Percentiles rank a stretch among this genome's conserved stretches.
Conservation (phyloP, 2,113 vertebrate genomes). For the Myiozetetes cayanensis region DNA sequence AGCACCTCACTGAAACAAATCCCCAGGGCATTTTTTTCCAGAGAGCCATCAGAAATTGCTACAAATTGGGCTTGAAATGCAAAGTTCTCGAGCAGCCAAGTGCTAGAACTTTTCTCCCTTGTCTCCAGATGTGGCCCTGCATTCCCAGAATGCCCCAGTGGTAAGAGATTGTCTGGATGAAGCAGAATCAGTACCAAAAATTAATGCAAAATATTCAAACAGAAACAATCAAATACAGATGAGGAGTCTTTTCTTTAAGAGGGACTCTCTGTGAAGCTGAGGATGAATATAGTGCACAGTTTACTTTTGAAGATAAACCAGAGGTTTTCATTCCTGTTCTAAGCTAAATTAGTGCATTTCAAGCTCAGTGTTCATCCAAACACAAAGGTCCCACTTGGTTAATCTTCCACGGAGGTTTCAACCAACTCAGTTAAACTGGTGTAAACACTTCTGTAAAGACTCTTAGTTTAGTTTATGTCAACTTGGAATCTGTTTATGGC, state of each 20-base stretch:
- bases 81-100: neutral
- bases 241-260: neutral
- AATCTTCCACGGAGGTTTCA: neutral
- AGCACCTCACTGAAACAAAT: neutral
- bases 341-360: neutral
- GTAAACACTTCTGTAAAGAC: constrained; percentile 13
- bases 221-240: neutral
- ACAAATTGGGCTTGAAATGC: neutral
- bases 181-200: neutral
- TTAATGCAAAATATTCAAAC: neutral
- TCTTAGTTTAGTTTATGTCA: constrained; percentile 21
- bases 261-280: neutral
- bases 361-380: constrained; percentile 31
- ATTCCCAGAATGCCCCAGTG: neutral
- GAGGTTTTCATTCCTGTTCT: neutral
- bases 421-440: neutral
- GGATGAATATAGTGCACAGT: neutral
- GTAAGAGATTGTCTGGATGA: neutral
- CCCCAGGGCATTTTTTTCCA: neutral
- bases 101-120: neutral
- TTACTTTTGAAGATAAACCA: constrained; percentile 24
- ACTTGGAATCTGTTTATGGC: constrained; percentile 34
- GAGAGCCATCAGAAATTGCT: neutral
- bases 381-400: neutral
- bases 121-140: neutral